phyloP scores from a whole-genome alignment of 2,888 invertebrate genomes.

The Lysandra bellargus region DNA sequence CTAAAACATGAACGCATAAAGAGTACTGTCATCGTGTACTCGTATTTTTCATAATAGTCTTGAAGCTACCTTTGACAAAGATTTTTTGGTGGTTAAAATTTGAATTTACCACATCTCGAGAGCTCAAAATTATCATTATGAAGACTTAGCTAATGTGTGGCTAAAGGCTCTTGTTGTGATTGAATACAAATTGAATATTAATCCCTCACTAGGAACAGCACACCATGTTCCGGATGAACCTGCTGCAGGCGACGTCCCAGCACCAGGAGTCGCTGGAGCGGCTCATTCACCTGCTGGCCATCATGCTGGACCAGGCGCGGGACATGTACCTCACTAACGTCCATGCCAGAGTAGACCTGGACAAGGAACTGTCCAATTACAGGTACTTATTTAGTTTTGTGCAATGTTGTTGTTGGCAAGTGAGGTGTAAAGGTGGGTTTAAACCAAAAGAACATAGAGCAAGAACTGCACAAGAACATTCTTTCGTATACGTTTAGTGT shows the following conservation, averaged over 20 bases:
- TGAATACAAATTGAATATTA: not conserved
- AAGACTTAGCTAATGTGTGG: not conserved
- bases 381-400: slow-evolving; percentile 47
- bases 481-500: too few relatives aligned
- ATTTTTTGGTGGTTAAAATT: too few relatives aligned
- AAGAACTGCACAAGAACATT: too few relatives aligned
- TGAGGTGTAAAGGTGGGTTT: too few relatives aligned
- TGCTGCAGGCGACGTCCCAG: slow-evolving; percentile 61
- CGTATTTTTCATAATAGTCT: too few relatives aligned
- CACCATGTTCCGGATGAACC: slow-evolving; percentile 62
- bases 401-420: too few relatives aligned
- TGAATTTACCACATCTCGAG: too few relatives aligned
- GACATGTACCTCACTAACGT: slow-evolving; percentile 74
- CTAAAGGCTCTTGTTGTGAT: not conserved
- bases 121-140: too few relatives aligned
- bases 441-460: too few relatives aligned
- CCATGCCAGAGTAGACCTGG: slow-evolving; percentile 55
- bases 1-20: too few relatives aligned
- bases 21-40: too few relatives aligned
- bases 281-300: slow-evolving; percentile 81
- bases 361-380: slow-evolving; percentile 59
- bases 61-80: too few relatives aligned
- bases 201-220: slow-evolving; percentile 58
- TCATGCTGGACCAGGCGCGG: slow-evolving; percentile 83
- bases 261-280: slow-evolving; percentile 79